These are phyloP conservation scores for Rhopalosiphum maidis DNA, from an alignment of 1,140 invertebrate genomes.

Conservation along the genomic window DNA sequence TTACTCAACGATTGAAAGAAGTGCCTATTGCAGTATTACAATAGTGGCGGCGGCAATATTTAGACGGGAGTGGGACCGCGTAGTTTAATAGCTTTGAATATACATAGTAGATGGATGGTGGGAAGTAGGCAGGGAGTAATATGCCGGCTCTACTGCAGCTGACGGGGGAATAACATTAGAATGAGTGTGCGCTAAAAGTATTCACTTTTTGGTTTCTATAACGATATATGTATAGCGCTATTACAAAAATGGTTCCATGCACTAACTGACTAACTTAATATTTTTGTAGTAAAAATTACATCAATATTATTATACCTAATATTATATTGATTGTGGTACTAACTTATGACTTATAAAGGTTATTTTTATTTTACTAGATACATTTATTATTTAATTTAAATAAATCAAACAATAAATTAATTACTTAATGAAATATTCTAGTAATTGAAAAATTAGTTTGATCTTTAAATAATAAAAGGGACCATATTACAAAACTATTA, in stretches of 20 bases:
- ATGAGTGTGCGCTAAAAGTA: constrained; percentile 55
- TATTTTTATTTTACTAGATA: not conserved
- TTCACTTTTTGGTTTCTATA: constrained; percentile 41
- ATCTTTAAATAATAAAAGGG: too few relatives aligned
- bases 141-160: constrained; percentile 26
- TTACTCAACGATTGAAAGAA: constrained; percentile 47
- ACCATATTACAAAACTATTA: too few relatives aligned
- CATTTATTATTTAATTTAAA: not conserved
- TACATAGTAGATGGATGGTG: not conserved
- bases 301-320: not conserved
- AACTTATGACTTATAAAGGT: not conserved
- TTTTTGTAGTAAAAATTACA: not conserved
- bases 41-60: not conserved
- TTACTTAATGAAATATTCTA: too few relatives aligned
- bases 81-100: constrained; percentile 46
- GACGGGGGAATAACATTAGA: constrained; percentile 53
- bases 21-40: not conserved
- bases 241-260: not conserved
- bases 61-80: constrained; percentile 1
- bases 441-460: too few relatives aligned
- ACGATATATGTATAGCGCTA: not conserved
- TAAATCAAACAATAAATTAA: not conserved
- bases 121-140: constrained; percentile 33
- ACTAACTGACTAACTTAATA: not conserved
- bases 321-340: not conserved